These are phyloP conservation scores for Lordiphosa collinella DNA, from an alignment of 1,140 invertebrate species.

Conservation along the genomic window DNA sequence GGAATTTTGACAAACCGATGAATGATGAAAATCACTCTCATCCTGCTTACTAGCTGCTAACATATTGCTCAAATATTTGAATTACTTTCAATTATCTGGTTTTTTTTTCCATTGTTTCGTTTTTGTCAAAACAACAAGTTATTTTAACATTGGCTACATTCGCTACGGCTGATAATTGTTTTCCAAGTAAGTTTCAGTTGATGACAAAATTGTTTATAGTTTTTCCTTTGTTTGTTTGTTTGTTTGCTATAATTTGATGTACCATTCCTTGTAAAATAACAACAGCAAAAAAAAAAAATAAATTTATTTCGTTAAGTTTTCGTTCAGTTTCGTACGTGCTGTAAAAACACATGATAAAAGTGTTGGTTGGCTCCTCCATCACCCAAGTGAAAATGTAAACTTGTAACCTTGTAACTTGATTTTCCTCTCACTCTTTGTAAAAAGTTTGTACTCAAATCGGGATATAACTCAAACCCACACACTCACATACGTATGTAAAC, in stretches of 20 bases:
- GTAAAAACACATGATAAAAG: conserved; percentile 21
- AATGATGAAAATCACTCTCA: conserved; percentile 6
- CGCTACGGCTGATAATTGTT: conserved; percentile 77
- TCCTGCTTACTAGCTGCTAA: conserved; percentile 29
- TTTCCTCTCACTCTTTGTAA: no score
- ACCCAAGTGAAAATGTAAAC: conserved; percentile 8
- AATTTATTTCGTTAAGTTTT: conserved; percentile 38
- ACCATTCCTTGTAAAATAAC: conserved; percentile 40
- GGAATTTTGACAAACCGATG: conserved; percentile 10
- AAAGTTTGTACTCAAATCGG: no score
- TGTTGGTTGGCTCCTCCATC: neutral
- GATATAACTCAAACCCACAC: no score
- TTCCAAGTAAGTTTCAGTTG: conserved; percentile 77
- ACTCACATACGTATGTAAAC: no score
- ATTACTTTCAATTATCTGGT: conserved; percentile 37
- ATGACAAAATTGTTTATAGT: conserved; percentile 19
- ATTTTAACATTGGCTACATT: conserved; percentile 72
- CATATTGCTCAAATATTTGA: conserved; percentile 29
- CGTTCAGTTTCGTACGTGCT: conserved; percentile 33
- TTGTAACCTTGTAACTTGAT: no score
- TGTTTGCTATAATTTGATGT: conserved; percentile 31
- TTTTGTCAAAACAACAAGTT: conserved; percentile 55
- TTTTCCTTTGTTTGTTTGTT: conserved; percentile 38
- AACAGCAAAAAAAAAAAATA: conserved; percentile 9
- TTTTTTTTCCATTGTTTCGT: conserved; percentile 45